Evolutionary conservation across 1,140 invertebrate species (phyloP).

Genomic region (Proctacanthus coquilletti): DNA sequence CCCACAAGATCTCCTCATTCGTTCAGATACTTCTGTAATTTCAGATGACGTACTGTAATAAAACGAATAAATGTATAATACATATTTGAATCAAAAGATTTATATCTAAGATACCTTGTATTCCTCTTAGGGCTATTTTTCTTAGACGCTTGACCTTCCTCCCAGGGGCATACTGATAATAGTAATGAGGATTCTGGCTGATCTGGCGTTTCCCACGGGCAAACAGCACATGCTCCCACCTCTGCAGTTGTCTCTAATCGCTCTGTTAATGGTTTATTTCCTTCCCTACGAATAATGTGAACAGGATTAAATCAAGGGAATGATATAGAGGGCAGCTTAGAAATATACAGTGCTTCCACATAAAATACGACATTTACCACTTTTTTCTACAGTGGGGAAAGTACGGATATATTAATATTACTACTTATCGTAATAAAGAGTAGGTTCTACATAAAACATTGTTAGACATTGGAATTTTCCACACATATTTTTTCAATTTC

Average conservation of each 20-base stretch:
- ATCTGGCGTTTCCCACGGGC: conserved; percentile 44
- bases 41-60: conserved; percentile 48
- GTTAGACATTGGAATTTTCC: too few relatives aligned
- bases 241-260: conserved; percentile 26
- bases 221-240: conserved; percentile 39
- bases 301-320: conserved; percentile 1
- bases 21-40: conserved; percentile 42
- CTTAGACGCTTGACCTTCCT: conserved; percentile 16
- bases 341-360: too few relatives aligned
- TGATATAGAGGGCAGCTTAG: too few relatives aligned
- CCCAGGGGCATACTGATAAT: conserved; percentile 19
- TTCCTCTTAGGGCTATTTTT: too few relatives aligned
- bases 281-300: conserved; percentile 12
- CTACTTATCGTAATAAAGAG: too few relatives aligned
- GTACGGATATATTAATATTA: too few relatives aligned
- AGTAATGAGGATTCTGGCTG: conserved; percentile 15
- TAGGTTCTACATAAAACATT: too few relatives aligned
- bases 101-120: too few relatives aligned
- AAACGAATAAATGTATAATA: neutral
- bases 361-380: too few relatives aligned
- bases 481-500: too few relatives aligned
- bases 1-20: conserved; percentile 37
- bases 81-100: too few relatives aligned
- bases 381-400: too few relatives aligned
- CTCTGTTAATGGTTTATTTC: conserved; percentile 16